Percentiles rank a stretch among this genome's conserved stretches.
Conservation (phyloP, 53 echinoderm and acorn worm species). For the Stichopus horrens region DNA sequence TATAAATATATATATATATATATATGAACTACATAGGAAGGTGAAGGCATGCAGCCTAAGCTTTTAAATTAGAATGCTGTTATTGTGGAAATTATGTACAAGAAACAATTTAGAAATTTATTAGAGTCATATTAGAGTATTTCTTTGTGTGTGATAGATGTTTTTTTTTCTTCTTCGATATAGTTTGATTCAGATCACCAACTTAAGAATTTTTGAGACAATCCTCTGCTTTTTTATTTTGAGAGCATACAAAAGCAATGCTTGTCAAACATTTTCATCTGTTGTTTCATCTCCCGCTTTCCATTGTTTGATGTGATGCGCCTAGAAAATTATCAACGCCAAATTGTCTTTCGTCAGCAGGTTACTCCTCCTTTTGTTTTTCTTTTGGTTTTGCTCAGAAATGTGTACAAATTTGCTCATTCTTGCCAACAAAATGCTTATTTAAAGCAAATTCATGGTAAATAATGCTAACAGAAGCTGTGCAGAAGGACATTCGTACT, state of each 20-base stretch:
- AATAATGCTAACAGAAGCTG: not conserved
- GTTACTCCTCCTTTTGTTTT: not conserved
- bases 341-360: constrained; percentile 28
- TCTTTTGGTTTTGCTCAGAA: not conserved
- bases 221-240: not conserved
- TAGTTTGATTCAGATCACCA: too few relatives aligned
- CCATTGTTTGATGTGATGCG: not conserved
- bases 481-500: too few relatives aligned
- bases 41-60: not conserved
- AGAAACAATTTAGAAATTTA: not conserved
- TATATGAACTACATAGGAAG: too few relatives aligned
- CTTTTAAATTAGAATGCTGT: not conserved
- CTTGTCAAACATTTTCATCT: too few relatives aligned
- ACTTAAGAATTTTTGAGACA: too few relatives aligned
- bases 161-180: too few relatives aligned
- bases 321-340: constrained; percentile 9
- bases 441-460: not conserved
- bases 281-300: not conserved
- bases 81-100: not conserved
- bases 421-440: constrained; percentile 1
- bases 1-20: too few relatives aligned
- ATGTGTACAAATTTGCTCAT: not conserved
- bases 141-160: not conserved
- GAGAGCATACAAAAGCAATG: not conserved
- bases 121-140: not conserved